A percentile compares a stretch with the other conserved stretches of the same genome.
Conservation (phyloP, 2,797 vertebrate species). For the Triplophysa bombifrons region DNA sequence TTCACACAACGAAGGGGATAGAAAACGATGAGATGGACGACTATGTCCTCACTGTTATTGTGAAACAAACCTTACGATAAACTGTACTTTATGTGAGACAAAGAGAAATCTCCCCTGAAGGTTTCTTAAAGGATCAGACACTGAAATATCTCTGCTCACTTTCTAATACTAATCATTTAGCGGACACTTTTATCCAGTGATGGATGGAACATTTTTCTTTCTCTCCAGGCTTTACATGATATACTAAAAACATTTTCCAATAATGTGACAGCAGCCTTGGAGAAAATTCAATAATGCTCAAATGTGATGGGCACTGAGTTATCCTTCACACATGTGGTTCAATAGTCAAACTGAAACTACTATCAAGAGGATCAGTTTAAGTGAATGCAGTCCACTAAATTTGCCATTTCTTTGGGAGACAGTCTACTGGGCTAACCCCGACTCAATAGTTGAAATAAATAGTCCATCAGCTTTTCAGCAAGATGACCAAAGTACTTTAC, state of each 20-base stretch:
- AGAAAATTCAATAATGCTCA: slow-evolving; percentile 32
- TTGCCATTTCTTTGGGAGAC: background rate
- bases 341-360: background rate
- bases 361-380: slow-evolving; percentile 7
- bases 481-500: background rate
- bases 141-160: background rate
- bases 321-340: slow-evolving; percentile 20
- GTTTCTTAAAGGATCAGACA: slow-evolving; percentile 4
- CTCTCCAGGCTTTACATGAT: slow-evolving; percentile 23
- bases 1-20: background rate
- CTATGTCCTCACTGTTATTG: background rate
- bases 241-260: slow-evolving; percentile 21
- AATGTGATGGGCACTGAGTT: slow-evolving; percentile 3
- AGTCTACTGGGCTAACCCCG: background rate
- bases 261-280: slow-evolving; percentile 20
- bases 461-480: background rate
- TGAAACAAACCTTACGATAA: background rate
- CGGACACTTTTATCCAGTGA: background rate
- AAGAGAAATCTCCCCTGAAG: slow-evolving; percentile 2
- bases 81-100: background rate
- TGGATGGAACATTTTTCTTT: background rate
- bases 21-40: background rate
- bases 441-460: background rate
- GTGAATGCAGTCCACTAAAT: background rate
- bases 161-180: background rate